A percentile compares a stretch with the other conserved stretches of the same genome.
Conservation (phyloP, 2,113 vertebrate species). For the Heterotis niloticus region DNA sequence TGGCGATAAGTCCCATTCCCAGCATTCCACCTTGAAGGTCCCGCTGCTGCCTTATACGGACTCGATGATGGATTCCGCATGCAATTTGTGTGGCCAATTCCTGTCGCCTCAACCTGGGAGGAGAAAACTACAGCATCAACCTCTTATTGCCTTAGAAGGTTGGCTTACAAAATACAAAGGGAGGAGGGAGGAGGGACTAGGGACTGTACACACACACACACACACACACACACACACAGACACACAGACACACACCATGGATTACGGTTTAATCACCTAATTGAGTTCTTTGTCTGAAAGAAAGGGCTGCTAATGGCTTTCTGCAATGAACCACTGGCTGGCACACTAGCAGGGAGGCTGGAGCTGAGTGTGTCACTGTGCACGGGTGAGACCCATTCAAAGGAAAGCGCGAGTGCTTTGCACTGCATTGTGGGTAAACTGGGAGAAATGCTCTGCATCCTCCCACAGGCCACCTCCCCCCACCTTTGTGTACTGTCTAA, state of each 20-base stretch:
- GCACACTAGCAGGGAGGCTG: too few species aligned
- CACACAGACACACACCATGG: too few species aligned
- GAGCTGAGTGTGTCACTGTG: too few species aligned
- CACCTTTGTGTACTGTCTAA: too few species aligned
- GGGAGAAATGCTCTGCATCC: too few species aligned
- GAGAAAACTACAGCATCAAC: constrained; percentile 32
- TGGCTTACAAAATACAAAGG: neutral
- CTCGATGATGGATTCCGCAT: constrained; percentile 52
- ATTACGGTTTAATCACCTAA: neutral
- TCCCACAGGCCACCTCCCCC: too few species aligned
- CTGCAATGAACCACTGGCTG: neutral
- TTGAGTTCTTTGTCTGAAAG: neutral
- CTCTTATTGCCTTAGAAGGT: neutral
- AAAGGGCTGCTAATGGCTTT: neutral
- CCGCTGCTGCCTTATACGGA: constrained; percentile 60
- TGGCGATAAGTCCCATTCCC: constrained; percentile 37
- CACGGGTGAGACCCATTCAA: too few species aligned
- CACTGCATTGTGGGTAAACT: too few species aligned
- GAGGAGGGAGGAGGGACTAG: neutral
- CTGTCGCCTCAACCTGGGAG: constrained; percentile 34
- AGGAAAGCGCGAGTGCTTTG: too few species aligned
- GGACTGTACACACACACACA: neutral
- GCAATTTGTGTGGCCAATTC: constrained; percentile 50
- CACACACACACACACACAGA: too few species aligned
- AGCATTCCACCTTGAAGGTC: constrained; percentile 41